Evolutionary conservation across 2,797 vertebrate genomes (phyloP), one percentile per base, ranked within the genome.

Genomic region (Phoeniculus purpureus): DNA sequence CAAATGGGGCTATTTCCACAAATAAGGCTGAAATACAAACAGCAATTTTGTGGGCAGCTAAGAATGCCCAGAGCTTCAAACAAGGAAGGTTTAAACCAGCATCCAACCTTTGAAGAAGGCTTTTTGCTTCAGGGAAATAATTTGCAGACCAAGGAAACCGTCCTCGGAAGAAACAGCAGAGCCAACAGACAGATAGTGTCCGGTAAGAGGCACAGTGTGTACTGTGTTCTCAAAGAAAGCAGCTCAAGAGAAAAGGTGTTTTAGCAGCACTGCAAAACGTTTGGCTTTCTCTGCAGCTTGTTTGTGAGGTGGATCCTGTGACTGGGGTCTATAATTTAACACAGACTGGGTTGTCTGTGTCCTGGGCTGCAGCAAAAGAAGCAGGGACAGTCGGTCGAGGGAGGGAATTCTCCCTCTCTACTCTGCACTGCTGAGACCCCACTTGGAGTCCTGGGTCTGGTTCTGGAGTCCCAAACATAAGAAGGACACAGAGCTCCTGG

Each of bases 131-230:
- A 56, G 56, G 3, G 1, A 73, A 66, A 60, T 9, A 45, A 60
- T 61, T 68, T 90, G 25, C 58, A 61, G 81, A 54, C 29, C 27
- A 21, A 51, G 37, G 85, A 79, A 73, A 47, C n/a, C 76, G 68
- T 67, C 27, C 47, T 37, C 16, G 68, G 78, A 80, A 77, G 50
- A 67, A 74, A 6, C 32, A 76, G 78, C 67, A 50, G 60, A 87
- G 65, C 72, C 59, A 31, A 91, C 75, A 59, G 54, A 87, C 87
- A 85, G 79, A 67, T 66, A n/a, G 68, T 90, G 84, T 81, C 65
- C 8, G 4, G 34, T 60, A 20, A 74, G 65, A 82, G 71, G 68
- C 0, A 0, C 19, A 60, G 25, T 5, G 0, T 54, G 54, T 60
- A 56, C 83, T 32, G 2, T 9, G 64, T 27, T 73, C 72, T 68